Evolutionary conservation across 2,113 vertebrate genomes (phyloP).

Genomic region (Tamias sibiricus): DNA sequence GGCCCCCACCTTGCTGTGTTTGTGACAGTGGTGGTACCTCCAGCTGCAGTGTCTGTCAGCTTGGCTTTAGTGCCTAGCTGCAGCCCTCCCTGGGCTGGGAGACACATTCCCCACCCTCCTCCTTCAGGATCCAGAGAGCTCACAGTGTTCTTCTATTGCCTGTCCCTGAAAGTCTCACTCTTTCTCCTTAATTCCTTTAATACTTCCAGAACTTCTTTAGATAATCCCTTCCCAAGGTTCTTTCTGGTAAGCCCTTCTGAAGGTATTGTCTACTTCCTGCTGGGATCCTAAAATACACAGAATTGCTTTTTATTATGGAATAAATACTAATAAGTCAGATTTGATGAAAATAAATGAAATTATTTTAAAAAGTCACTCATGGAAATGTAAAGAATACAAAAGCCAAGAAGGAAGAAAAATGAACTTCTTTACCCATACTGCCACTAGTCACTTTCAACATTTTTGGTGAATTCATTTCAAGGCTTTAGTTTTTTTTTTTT

Average conservation of each 20-base stretch:
- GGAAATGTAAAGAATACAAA: neutral
- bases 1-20: fast-evolving
- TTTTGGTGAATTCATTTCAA: conserved; percentile 18
- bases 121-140: neutral
- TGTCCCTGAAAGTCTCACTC: neutral
- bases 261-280: neutral
- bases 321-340: neutral
- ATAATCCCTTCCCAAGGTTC: neutral
- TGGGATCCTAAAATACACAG: neutral
- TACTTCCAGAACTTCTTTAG: neutral
- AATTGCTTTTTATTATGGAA: neutral
- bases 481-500: neutral
- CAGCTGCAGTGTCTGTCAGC: neutral
- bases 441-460: neutral
- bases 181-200: neutral
- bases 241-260: neutral
- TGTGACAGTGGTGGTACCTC: too few relatives aligned
- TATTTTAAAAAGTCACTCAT: neutral
- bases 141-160: neutral
- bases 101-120: neutral
- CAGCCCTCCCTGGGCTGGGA: neutral
- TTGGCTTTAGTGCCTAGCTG: neutral
- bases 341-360: neutral
- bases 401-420: neutral
- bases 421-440: neutral